Evolutionary conservation across 2,797 vertebrate genomes (phyloP), one percentile per base, ranked within the genome.

Genomic region (Hippoglossus hippoglossus): DNA sequence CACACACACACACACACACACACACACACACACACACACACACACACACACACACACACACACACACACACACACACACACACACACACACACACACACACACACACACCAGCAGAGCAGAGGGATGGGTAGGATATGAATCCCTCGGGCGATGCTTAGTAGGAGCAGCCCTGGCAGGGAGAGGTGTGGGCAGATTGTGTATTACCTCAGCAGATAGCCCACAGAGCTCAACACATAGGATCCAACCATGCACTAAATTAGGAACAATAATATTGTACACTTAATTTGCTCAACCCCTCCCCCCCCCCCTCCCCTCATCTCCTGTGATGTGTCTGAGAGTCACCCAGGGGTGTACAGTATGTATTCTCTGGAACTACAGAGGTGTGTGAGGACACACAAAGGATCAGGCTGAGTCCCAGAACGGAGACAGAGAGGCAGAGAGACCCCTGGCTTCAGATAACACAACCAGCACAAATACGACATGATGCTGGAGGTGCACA

Each of bases 181-280:
- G 96, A 94, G 95, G 93, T 94, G 94, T 95, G 95, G 96, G 96
- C 97, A 98, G 97, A 98, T 97, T 99, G 97, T 92, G 94, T 93
- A 96, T 97, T 95, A 96, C 95, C 94, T 95, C 95, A 96, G 96
- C 95, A 95, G 84, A 96, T 95, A 96, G 95, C 96, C 96, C 96
- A 97, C 96, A 95, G 97, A 96, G 97, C 94, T 95, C 94, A 91
- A 95, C 97, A 96, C 95, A 94, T 94, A 95, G 95, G 95, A 95
- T 95, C 97, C 96, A 98, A 95, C 96, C 96, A 98, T 96, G 97
- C 97, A 97, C 96, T 97, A 98, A 98, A 99, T 99, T 98, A 97
- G 96, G 95, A 96, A 97, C 96, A 95, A 96, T 96, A 96, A 94
- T 95, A 96, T 96, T 96, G 95, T 93, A 93, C 93, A 94, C 93